Percentiles rank a stretch among this genome's conserved stretches.
Conservation (phyloP, 2,113 vertebrate genomes). For the Tiliqua scincoides region DNA sequence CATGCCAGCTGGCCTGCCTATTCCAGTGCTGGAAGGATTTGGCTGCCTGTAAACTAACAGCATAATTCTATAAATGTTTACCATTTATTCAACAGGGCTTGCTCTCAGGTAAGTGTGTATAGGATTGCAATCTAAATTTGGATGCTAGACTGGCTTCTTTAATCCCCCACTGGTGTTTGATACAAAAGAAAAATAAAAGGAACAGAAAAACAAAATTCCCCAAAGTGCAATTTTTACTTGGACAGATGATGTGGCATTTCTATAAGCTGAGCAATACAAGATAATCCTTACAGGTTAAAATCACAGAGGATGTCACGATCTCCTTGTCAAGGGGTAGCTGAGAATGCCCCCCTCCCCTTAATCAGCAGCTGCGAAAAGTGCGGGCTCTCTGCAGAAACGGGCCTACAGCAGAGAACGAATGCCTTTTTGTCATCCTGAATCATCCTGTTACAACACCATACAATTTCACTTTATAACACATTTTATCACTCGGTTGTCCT, state of each 20-base stretch:
- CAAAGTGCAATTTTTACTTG: not conserved
- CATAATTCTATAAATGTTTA: no score
- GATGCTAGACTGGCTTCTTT: not conserved
- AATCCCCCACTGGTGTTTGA: not conserved
- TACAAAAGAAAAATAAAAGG: no score
- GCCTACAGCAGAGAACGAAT: not conserved
- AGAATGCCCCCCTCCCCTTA: not conserved
- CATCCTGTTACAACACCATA: not conserved
- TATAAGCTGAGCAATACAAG: not conserved
- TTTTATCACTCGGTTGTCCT: not conserved
- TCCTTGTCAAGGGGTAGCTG: not conserved
- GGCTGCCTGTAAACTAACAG: no score
- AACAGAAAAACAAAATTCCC: not conserved
- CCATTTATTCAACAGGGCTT: no score
- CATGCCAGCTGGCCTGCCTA: no score
- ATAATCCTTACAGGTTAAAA: not conserved
- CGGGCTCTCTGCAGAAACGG: not conserved
- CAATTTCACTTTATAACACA: slow-evolving; percentile 2
- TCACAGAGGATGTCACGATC: not conserved
- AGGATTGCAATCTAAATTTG: no score
- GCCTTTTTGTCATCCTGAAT: not conserved
- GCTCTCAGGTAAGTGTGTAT: no score
- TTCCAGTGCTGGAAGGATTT: no score
- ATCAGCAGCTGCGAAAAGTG: not conserved
- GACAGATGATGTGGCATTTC: not conserved